Percentiles rank a stretch among this genome's conserved stretches.
phyloP scores from a whole-genome alignment of 2,888 invertebrate genomes.

The Acanthopleura granulata region DNA sequence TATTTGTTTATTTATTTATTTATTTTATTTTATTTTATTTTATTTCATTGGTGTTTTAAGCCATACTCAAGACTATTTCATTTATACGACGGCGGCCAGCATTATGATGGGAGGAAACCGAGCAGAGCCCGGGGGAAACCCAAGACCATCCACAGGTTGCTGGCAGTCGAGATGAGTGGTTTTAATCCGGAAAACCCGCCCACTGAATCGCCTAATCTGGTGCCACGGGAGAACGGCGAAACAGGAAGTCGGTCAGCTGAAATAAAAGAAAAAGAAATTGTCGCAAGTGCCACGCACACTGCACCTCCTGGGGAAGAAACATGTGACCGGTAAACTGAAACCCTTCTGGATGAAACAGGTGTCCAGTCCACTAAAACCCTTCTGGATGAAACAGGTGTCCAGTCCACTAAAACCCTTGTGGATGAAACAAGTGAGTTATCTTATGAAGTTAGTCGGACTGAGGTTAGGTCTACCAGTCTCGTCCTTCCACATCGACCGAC shows the following conservation, averaged over 20 bases:
- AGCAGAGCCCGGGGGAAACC: too few species aligned
- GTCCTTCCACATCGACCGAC: too few species aligned
- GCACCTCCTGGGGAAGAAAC: neutral
- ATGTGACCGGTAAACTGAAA: neutral
- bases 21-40: too few species aligned
- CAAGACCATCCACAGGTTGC: too few species aligned
- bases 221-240: neutral
- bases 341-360: neutral
- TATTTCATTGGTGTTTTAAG: too few species aligned
- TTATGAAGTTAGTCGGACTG: too few species aligned
- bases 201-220: neutral
- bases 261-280: too few species aligned
- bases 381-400: neutral
- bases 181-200: neutral
- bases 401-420: neutral
- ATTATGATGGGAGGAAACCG: too few species aligned
- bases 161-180: conserved; percentile 12
- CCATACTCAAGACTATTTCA: too few species aligned
- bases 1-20: too few species aligned
- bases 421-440: neutral
- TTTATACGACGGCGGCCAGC: too few species aligned
- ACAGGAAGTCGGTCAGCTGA: neutral
- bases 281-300: neutral
- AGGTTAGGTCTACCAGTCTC: too few species aligned
- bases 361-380: neutral